Conservation (phyloP, 2,888 invertebrate species). For the Linyphia triangularis region DNA sequence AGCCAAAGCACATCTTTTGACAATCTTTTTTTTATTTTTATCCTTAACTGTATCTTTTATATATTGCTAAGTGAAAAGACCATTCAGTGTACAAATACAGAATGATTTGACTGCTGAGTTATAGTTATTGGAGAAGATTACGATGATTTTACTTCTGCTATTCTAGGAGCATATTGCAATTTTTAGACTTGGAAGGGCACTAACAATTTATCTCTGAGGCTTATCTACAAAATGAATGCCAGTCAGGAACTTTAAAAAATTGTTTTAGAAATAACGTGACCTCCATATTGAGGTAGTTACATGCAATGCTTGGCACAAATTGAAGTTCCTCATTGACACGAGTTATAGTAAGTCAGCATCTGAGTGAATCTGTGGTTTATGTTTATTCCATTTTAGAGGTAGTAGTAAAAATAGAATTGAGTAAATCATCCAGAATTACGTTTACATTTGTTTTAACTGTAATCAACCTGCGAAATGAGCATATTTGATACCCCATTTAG, state of each 20-base stretch:
- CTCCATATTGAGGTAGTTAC: no score
- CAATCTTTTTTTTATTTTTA: background rate
- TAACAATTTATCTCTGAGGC: background rate
- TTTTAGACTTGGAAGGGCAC: background rate
- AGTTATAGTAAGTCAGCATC: no score
- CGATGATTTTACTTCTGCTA: background rate
- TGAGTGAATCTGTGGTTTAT: no score
- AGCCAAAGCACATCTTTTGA: conserved; percentile 8
- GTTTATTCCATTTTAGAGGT: no score
- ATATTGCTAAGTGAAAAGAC: background rate
- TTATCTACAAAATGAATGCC: background rate
- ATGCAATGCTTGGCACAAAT: no score
- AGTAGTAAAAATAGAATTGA: no score
- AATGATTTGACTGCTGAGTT: background rate
- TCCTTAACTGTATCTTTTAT: background rate
- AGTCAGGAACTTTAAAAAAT: background rate
- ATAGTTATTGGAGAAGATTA: background rate
- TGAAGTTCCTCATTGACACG: no score
- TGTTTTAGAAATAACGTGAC: no score
- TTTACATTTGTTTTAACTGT: no score
- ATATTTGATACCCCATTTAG: no score
- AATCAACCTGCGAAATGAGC: no score
- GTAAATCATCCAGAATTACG: no score
- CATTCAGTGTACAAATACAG: background rate
- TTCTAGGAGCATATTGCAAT: background rate